phyloP scores from a whole-genome alignment of 2,797 vertebrate genomes.

The Gymnodraco acuticeps region DNA sequence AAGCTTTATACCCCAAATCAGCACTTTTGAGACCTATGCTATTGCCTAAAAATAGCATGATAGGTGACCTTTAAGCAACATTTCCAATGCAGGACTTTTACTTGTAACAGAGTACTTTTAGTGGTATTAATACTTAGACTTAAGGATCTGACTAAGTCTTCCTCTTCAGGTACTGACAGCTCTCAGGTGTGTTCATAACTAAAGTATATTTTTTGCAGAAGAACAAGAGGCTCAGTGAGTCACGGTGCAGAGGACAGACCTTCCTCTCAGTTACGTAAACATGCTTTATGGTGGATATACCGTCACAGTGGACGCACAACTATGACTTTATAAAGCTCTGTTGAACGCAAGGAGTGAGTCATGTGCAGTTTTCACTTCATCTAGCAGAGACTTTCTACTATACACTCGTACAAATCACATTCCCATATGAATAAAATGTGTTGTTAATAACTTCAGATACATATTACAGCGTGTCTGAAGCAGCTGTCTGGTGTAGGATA shows the following conservation, averaged over 20 bases:
- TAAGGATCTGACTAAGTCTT: too few relatives aligned
- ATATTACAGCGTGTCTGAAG: background rate
- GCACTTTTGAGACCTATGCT: too few relatives aligned
- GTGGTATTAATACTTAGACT: too few relatives aligned
- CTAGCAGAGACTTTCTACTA: background rate
- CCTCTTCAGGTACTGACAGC: background rate
- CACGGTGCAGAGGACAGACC: constrained; percentile 18
- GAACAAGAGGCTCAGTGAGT: constrained; percentile 20
- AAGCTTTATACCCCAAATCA: too few relatives aligned
- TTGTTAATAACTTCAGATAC: background rate
- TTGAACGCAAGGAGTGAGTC: constrained; percentile 23
- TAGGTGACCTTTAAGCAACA: too few relatives aligned
- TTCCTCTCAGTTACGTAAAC: constrained; percentile 17
- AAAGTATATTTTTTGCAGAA: background rate
- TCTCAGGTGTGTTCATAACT: background rate
- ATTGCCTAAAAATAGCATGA: too few relatives aligned
- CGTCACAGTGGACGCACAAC: background rate
- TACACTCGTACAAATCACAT: too few relatives aligned
- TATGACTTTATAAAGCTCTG: background rate
- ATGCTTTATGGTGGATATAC: constrained; percentile 1
- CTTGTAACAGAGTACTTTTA: too few relatives aligned
- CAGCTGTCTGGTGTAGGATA: background rate
- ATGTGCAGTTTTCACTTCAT: background rate
- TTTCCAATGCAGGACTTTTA: too few relatives aligned
- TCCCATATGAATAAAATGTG: too few relatives aligned